Conservation (phyloP, 1,140 invertebrate species). For the Apis laboriosa region DNA sequence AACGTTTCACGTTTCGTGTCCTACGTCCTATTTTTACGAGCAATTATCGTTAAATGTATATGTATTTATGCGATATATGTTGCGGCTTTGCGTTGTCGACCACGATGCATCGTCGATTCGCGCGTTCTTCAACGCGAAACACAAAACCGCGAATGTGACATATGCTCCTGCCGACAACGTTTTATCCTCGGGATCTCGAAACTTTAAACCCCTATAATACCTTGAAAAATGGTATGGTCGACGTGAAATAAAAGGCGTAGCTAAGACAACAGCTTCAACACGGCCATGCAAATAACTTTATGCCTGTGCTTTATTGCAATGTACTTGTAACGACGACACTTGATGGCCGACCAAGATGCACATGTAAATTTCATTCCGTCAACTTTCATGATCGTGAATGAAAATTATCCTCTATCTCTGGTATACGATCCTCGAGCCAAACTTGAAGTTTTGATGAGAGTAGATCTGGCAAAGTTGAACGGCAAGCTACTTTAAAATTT, state of each 20-base stretch:
- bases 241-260: not conserved
- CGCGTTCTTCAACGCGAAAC: not conserved
- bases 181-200: not conserved
- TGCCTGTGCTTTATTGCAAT: not conserved
- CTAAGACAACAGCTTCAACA: not conserved
- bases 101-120: not conserved
- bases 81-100: too few relatives aligned
- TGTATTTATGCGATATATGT: not conserved
- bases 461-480: not conserved
- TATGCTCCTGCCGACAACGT: not conserved
- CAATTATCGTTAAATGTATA: not conserved
- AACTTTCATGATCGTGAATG: not conserved
- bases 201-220: conserved; percentile 14
- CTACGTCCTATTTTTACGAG: not conserved
- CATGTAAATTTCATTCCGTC: not conserved
- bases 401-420: not conserved
- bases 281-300: not conserved
- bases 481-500: too few relatives aligned
- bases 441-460: not conserved
- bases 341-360: not conserved
- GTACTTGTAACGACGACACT: not conserved
- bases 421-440: not conserved
- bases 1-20: not conserved
- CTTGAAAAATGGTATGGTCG: conserved; percentile 4
- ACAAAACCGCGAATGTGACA: not conserved